These are phyloP conservation scores for Forpus xanthops DNA, from an alignment of 2,797 vertebrate species.

Conservation along the genomic window DNA sequence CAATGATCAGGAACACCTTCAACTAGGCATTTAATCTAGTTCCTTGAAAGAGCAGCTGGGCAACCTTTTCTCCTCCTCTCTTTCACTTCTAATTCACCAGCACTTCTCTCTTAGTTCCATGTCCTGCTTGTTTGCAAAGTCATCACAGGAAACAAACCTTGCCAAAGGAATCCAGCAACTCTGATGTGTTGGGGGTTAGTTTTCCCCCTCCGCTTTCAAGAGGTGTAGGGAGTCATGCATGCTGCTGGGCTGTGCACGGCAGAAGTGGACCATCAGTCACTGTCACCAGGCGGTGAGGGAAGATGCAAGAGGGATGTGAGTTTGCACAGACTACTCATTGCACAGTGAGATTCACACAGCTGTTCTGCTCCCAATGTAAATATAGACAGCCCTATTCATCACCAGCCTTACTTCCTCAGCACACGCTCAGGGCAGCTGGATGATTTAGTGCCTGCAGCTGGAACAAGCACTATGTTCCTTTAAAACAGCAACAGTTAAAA, in stretches of 20 bases:
- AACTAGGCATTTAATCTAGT: neutral
- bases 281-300: slow-evolving; percentile 52
- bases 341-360: slow-evolving; percentile 67
- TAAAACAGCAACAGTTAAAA: slow-evolving; percentile 58
- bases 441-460: slow-evolving; percentile 80
- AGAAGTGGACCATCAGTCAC: slow-evolving; percentile 71
- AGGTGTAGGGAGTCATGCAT: neutral
- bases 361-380: slow-evolving; percentile 74
- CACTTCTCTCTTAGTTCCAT: neutral
- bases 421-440: slow-evolving; percentile 42
- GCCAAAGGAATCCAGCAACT: neutral
- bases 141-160: neutral
- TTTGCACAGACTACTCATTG: slow-evolving; percentile 63
- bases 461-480: slow-evolving; percentile 45
- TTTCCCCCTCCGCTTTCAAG: neutral
- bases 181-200: neutral
- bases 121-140: slow-evolving; percentile 22
- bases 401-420: slow-evolving; percentile 66
- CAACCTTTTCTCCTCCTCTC: neutral
- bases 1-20: neutral
- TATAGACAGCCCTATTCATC: slow-evolving; percentile 78
- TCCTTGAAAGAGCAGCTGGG: neutral
- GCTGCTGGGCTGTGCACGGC: slow-evolving; percentile 45
- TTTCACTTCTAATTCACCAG: neutral
- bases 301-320: slow-evolving; percentile 14